These are phyloP conservation scores for Helostoma temminkii DNA, from an alignment of 2,797 vertebrate genomes.

Conservation along the genomic window DNA sequence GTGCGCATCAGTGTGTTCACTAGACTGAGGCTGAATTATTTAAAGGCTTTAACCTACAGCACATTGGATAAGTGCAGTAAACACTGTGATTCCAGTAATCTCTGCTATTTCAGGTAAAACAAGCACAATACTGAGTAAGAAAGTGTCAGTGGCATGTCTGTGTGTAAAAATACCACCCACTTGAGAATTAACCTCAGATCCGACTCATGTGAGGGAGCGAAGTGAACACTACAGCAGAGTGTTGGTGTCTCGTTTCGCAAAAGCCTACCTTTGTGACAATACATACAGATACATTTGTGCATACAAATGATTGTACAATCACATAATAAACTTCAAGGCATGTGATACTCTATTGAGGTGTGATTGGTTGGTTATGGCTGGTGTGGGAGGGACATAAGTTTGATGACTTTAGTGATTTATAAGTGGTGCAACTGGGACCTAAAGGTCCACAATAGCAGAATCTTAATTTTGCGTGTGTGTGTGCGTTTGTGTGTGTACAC, in stretches of 20 bases:
- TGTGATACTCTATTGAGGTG: slow-evolving; percentile 14
- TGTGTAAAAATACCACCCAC: slow-evolving; percentile 45
- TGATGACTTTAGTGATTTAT: slow-evolving; percentile 59
- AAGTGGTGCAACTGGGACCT: slow-evolving; percentile 25
- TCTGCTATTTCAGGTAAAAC: slow-evolving; percentile 71
- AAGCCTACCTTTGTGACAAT: slow-evolving; percentile 10
- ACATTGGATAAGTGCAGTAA: slow-evolving; percentile 64
- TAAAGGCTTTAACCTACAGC: slow-evolving; percentile 75
- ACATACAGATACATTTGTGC: slow-evolving; percentile 9
- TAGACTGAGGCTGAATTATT: slow-evolving; percentile 80
- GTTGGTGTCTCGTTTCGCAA: slow-evolving; percentile 54
- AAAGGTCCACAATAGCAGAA: slow-evolving; percentile 14
- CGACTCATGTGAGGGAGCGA: slow-evolving; percentile 25
- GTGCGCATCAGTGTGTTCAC: slow-evolving; percentile 11
- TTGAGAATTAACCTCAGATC: slow-evolving; percentile 46
- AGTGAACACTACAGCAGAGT: slow-evolving; percentile 17
- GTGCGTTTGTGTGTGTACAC: background rate
- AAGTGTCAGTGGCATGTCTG: slow-evolving; percentile 29
- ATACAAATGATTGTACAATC: slow-evolving; percentile 33
- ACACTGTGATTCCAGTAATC: slow-evolving; percentile 77
- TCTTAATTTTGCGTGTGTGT: background rate
- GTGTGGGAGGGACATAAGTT: slow-evolving; percentile 36
- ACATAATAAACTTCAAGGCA: slow-evolving; percentile 7
- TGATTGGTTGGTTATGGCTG: slow-evolving; percentile 36
- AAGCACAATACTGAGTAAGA: slow-evolving; percentile 42